Conservation (phyloP, 2,113 vertebrate genomes). For the Heloderma charlesbogerti region DNA sequence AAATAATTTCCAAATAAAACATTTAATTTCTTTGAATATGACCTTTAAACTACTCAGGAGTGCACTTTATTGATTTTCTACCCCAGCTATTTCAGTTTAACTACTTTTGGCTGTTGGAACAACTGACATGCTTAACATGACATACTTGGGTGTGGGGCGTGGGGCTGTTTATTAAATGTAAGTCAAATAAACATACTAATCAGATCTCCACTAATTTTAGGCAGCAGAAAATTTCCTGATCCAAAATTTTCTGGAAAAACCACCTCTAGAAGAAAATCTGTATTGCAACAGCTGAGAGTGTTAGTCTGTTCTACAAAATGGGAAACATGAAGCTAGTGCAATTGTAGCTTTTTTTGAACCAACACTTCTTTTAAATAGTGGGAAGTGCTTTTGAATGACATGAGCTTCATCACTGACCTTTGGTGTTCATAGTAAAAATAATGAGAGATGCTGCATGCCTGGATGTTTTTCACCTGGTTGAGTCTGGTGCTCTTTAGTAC, state of each 20-base stretch:
- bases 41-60: background rate
- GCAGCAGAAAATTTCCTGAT: no score
- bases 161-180: background rate
- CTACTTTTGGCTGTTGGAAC: background rate
- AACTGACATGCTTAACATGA: background rate
- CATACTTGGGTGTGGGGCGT: no score
- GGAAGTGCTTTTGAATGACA: background rate
- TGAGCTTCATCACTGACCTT: background rate
- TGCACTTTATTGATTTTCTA: background rate
- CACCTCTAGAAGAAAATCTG: background rate
- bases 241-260: no score
- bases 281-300: background rate
- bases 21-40: background rate
- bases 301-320: background rate
- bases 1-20: background rate
- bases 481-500: background rate
- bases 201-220: background rate
- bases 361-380: background rate
- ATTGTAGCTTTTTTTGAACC: background rate
- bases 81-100: background rate
- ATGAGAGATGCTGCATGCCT: background rate
- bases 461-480: background rate
- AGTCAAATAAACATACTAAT: background rate
- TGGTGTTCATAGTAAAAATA: background rate
- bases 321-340: background rate